These are phyloP conservation scores for Alces alces DNA, from an alignment of 2,113 vertebrate genomes.

Conservation along the genomic window DNA sequence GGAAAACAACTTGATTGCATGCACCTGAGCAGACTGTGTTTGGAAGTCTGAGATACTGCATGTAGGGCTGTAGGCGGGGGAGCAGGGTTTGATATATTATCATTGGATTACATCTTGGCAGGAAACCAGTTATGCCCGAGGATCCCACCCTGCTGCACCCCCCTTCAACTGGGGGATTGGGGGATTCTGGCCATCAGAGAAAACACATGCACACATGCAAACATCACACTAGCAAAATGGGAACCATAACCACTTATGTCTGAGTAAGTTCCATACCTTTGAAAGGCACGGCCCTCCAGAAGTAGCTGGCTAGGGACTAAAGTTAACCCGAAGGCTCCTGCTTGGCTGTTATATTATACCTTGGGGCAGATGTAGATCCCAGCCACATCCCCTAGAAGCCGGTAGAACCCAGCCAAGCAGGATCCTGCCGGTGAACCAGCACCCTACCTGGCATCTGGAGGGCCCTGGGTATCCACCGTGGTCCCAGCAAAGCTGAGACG, in stretches of 20 bases:
- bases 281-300: background rate
- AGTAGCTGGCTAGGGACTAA: background rate
- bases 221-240: background rate
- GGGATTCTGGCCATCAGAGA: background rate
- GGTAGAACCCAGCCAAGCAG: background rate
- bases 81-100: background rate
- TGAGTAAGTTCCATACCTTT: background rate
- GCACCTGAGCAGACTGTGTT: too few relatives aligned
- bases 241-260: background rate
- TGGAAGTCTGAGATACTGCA: background rate
- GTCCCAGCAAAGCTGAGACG: background rate
- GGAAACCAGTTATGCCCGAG: background rate
- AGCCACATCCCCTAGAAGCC: too few relatives aligned
- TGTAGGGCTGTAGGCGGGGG: background rate
- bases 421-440: background rate
- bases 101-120: background rate
- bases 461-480: background rate
- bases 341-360: background rate
- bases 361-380: background rate
- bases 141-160: background rate
- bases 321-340: background rate
- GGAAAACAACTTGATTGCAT: background rate
- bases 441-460: background rate
- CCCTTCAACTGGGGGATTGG: background rate
- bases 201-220: accelerated